Conservation (phyloP, 2,797 vertebrate genomes). For the Pipistrellus nathusii region DNA sequence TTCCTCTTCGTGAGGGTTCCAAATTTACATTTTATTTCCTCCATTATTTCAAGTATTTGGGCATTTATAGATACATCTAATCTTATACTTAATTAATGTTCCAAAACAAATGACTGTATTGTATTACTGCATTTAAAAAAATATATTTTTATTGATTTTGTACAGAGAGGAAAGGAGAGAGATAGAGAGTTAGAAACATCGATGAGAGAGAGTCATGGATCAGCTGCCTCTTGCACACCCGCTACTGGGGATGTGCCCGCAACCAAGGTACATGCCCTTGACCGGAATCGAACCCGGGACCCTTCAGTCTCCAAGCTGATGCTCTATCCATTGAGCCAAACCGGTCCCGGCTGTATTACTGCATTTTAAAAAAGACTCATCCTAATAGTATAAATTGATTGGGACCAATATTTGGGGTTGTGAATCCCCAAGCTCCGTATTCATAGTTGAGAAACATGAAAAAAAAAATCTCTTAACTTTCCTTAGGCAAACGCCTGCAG, state of each 20-base stretch:
- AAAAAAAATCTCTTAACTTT: not conserved
- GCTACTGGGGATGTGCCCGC: no score
- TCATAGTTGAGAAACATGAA: not conserved
- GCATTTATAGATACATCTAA: not conserved
- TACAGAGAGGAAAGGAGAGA: no score
- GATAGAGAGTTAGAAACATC: no score
- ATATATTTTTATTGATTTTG: no score
- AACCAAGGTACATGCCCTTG: no score
- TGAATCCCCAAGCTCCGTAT: not conserved
- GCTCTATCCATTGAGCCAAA: no score
- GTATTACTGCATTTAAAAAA: not conserved
- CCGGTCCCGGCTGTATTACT: no score
- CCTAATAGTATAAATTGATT: not conserved
- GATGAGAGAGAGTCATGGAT: no score
- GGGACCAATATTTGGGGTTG: not conserved
- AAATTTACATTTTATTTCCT: not conserved
- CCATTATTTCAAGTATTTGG: not conserved
- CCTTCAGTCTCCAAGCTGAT: no score
- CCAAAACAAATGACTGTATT: not conserved
- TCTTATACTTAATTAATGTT: not conserved
- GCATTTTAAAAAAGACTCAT: not conserved
- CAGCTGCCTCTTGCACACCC: no score
- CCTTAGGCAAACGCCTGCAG: conserved; percentile 49
- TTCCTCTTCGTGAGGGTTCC: not conserved
- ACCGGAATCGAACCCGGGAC: no score